Evolutionary conservation across 2,797 vertebrate species (phyloP), one percentile per base, ranked within the genome.

Genomic region (Galagoides demidoff): DNA sequence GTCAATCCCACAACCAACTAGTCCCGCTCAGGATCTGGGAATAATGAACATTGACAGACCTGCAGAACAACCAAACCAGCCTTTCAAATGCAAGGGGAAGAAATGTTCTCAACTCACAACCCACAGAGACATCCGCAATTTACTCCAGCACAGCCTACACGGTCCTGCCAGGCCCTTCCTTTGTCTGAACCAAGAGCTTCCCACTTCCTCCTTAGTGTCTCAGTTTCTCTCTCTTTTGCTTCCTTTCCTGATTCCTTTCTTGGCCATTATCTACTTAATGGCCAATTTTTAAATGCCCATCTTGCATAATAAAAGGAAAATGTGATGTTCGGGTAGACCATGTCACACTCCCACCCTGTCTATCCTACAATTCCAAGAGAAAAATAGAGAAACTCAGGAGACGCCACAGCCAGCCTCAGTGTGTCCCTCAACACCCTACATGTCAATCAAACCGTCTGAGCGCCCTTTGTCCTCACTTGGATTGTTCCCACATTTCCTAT

Each of bases 41-140:
- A 39, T 37, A 59, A 71, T 27, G 29, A 64, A 70, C 6, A 88
- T 59, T 64, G 77, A 87, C 93, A 92, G 49, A 85, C 17, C 4
- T 87, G 5, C 11, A 23, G 25, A 61, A 79, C 31, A 29, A 57
- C 34, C 63, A 79, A 76, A 63, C 37, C 52, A 70, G 55, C 12
- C 25, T 81, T 85, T 71, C 85, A 52, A 52, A 76, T 19, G 22
- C 14, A 71, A 88, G 22, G 45, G 73, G 55, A 43, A 76, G 71
- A 57, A 87, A 5, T 52, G 39, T 22, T 45, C 55, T 55, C 14
- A 61, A 31, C 52, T 31, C 37, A 68, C 29, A 73, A 70, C 8
- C 31, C 79, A 91, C 76, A 82, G 27, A 63, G 85, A 87, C 43
- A 34, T 78, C 71, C 79, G 43, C 74, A 83, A 14, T 23, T n/a